phyloP scores from a whole-genome alignment of 2,888 invertebrate genomes.

The Syritta pipiens region DNA sequence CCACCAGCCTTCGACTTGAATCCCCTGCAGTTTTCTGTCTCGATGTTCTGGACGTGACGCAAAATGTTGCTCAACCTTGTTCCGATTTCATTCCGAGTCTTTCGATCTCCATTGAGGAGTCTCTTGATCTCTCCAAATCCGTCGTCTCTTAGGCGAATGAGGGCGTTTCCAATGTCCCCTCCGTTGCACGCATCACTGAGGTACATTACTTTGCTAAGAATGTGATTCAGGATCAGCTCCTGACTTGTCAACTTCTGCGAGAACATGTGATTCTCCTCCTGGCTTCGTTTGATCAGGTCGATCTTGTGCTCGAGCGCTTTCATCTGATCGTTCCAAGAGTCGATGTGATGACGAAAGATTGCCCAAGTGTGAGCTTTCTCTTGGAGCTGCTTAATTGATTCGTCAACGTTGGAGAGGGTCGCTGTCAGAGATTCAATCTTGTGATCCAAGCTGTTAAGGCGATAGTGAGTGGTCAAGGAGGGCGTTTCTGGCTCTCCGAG shows the following conservation, averaged over 20 bases:
- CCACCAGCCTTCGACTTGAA: slow-evolving; percentile 11
- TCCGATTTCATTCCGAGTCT: slow-evolving; percentile 70
- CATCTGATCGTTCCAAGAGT: slow-evolving; percentile 81
- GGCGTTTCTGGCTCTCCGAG: background rate
- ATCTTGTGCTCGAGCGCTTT: slow-evolving; percentile 80
- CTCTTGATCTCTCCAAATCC: slow-evolving; percentile 67
- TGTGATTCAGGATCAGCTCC: slow-evolving; percentile 78
- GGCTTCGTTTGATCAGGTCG: slow-evolving; percentile 79
- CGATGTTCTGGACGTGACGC: slow-evolving; percentile 72
- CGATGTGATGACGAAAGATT: slow-evolving; percentile 80
- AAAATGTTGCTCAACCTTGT: slow-evolving; percentile 72
- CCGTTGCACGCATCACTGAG: slow-evolving; percentile 72
- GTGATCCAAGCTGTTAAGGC: slow-evolving; percentile 77
- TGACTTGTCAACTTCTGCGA: slow-evolving; percentile 75
- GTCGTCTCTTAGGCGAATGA: slow-evolving; percentile 30
- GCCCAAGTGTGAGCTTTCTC: slow-evolving; percentile 81
- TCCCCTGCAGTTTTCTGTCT: slow-evolving; percentile 65
- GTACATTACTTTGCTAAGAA: slow-evolving; percentile 77
- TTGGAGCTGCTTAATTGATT: slow-evolving; percentile 79
- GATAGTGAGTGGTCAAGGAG: slow-evolving; percentile 42
- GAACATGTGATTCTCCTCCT: slow-evolving; percentile 72
- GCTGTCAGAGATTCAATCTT: slow-evolving; percentile 78
- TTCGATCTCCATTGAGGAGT: slow-evolving; percentile 57
- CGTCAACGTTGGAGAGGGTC: slow-evolving; percentile 78
- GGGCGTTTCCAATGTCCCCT: slow-evolving; percentile 36